Base-by-base conservation (phyloP, 2,113 vertebrate species). In the Proterorhinus semilunaris region DNA sequence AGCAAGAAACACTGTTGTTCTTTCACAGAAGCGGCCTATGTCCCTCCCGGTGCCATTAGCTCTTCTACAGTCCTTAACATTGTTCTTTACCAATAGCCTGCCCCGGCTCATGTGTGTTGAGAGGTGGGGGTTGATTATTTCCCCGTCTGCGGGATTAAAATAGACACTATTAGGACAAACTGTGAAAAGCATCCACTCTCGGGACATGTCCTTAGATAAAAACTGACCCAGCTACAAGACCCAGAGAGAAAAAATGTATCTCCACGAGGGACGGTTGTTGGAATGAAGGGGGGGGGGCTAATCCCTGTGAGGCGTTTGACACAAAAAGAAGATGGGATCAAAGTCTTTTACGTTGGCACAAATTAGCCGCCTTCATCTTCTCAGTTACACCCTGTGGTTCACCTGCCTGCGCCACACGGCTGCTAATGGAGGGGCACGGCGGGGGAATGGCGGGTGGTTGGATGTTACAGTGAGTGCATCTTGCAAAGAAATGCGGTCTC, bases 181-280 rank as follows among this genome's bases (percentile, higher is more conserved):
- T 79, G 74, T 79, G 83, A 86, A 86, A 83, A 2, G 8, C 80
- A 87, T 79, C 83, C 75, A 74, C 78, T 81, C 85, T 21, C 27
- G 81, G 77, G 83, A 83, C 65, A n/a, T 57, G 68, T 76, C 48
- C 42, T 36, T 67, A 57, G 0, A 68, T 21, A 68, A 1, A 7
- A 64, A 73, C 51, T 69, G 71, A 83, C 69, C 66, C 63, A 72
- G 82, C 84, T 69, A 54, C 75, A 79, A 70, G 72, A 69, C 82
- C 75, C 74, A 80, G 69, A 65, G 69, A 57, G 86, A 80, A 81
- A 86, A 36, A 89, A 82, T 46, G 58, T 72, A 88, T 90, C 78
- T 76, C 76, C 84, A 79, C 83, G 65, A 70, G 81, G 76, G 83
- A 81, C 80, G 69, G 62, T 83, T 75, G 71, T 68, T 2, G 74